These are phyloP conservation scores for Stomatorhinus ivindoensis DNA, from an alignment of 2,113 vertebrate genomes.

Conservation along the genomic window DNA sequence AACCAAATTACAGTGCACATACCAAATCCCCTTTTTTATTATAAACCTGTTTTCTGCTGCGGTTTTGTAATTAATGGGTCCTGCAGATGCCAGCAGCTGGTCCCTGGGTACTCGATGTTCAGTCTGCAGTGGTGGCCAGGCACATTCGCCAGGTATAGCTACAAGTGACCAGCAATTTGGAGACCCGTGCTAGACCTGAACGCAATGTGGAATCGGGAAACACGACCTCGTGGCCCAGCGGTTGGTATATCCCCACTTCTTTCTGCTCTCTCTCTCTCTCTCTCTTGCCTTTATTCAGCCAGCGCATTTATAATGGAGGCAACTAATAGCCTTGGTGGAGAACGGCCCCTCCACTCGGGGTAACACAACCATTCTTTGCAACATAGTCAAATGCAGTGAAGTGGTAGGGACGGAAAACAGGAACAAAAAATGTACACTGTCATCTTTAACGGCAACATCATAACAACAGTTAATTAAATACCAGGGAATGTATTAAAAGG, in stretches of 20 bases:
- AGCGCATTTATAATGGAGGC: neutral
- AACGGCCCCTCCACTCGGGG: neutral
- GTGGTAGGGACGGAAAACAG: neutral
- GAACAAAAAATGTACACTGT: neutral
- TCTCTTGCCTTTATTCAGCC: neutral
- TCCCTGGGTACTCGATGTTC: neutral
- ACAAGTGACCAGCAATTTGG: neutral
- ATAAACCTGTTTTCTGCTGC: neutral
- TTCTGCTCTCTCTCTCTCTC: neutral
- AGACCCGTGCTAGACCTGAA: neutral
- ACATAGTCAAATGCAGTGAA: neutral
- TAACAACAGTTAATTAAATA: neutral
- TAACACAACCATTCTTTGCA: neutral
- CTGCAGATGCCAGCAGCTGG: neutral
- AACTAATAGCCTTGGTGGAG: neutral
- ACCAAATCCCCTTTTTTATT: neutral
- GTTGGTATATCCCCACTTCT: neutral
- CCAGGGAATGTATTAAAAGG: neutral
- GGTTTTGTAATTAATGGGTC: neutral
- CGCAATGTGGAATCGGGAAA: neutral
- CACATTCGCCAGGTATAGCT: neutral
- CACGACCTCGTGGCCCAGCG: neutral
- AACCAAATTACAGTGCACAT: neutral
- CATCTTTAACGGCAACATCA: neutral
- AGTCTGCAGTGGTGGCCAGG: neutral